Percentiles rank a stretch among this genome's conserved stretches.
Evolutionary conservation across 1,140 invertebrate species (phyloP).

Genomic region (Brachionus koreanus): DNA sequence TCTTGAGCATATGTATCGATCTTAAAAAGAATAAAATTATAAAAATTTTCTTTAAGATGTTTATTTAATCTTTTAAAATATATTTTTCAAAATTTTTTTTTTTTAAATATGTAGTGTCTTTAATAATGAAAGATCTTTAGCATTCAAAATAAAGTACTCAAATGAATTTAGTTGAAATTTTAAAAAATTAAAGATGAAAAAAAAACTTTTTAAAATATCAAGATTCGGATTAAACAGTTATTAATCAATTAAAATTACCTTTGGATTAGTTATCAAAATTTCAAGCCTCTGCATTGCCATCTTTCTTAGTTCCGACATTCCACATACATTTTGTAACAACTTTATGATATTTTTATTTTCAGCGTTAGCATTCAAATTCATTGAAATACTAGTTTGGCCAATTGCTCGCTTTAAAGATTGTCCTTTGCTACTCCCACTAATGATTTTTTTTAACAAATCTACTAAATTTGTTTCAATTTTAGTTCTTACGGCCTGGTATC

Average conservation of each 20-base stretch:
- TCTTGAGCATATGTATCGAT: constrained; percentile 83
- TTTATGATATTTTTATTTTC: constrained; percentile 71
- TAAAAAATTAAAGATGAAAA: too few relatives aligned
- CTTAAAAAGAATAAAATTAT: background rate
- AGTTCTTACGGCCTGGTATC: background rate
- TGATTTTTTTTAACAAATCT: background rate
- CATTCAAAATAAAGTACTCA: too few relatives aligned
- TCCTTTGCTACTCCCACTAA: background rate
- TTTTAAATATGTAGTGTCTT: too few relatives aligned
- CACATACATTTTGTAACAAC: constrained; percentile 75
- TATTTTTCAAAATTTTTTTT: too few relatives aligned
- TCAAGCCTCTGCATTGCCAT: constrained; percentile 78
- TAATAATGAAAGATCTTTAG: too few relatives aligned
- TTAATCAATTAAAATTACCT: too few relatives aligned
- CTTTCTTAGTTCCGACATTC: constrained; percentile 76
- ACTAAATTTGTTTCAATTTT: constrained; percentile 12
- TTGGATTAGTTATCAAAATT: constrained; percentile 86
- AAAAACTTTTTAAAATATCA: too few relatives aligned
- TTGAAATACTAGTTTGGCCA: background rate
- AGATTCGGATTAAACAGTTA: too few relatives aligned
- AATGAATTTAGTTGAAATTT: too few relatives aligned
- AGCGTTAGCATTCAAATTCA: background rate
- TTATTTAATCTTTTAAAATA: too few relatives aligned
- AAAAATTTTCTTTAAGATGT: background rate
- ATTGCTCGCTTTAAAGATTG: background rate